A percentile compares a stretch with the other conserved stretches of the same genome.
These are phyloP conservation scores for Danaus plexippus DNA, from an alignment of 1,140 invertebrate species.

Conservation along the genomic window DNA sequence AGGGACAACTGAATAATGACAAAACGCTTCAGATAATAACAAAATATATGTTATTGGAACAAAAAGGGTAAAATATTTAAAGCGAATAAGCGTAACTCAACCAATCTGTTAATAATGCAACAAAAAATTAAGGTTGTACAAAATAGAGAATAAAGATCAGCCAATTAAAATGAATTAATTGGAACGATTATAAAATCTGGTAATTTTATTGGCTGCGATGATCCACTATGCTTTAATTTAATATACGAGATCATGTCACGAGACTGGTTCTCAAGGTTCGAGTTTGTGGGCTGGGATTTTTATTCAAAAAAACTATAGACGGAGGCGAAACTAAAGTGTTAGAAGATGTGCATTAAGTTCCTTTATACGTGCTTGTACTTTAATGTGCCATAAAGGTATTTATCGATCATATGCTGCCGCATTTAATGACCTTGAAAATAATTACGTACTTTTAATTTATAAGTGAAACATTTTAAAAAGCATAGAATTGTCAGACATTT, in stretches of 20 bases:
- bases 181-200: conserved; percentile 40
- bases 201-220: conserved; percentile 50
- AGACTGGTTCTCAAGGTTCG: conserved; percentile 26
- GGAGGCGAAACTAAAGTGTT: conserved; percentile 6
- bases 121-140: conserved; percentile 10
- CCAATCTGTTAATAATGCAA: too few relatives aligned
- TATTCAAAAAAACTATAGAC: conserved; percentile 2
- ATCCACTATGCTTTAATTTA: conserved; percentile 46
- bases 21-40: too few relatives aligned
- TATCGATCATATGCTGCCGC: conserved; percentile 8
- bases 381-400: conserved; percentile 8
- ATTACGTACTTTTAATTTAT: conserved; percentile 10
- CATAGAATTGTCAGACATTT: too few relatives aligned
- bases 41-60: too few relatives aligned
- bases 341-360: conserved; percentile 9
- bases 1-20: conserved; percentile 12
- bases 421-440: conserved; percentile 15
- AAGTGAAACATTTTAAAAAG: too few relatives aligned
- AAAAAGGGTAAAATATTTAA: too few relatives aligned
- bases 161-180: conserved; percentile 59
- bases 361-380: conserved; percentile 9
- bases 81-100: too few relatives aligned
- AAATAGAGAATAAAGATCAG: conserved; percentile 35
- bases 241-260: conserved; percentile 36
- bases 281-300: background rate